Conservation (phyloP, 2,797 vertebrate genomes). For the Gouania willdenowi region DNA sequence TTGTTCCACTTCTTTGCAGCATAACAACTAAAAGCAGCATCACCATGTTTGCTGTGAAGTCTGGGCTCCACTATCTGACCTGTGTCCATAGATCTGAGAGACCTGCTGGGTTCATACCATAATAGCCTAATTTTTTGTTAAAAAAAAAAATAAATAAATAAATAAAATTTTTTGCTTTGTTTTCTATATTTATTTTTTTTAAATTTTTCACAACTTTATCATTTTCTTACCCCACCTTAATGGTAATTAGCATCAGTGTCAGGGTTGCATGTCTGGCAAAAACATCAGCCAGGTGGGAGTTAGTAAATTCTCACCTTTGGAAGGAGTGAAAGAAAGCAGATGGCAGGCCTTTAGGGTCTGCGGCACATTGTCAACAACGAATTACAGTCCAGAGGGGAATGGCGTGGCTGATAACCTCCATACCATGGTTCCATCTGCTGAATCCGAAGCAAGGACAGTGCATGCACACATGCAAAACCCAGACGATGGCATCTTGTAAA, state of each 20-base stretch:
- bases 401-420: slow-evolving; percentile 77
- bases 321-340: slow-evolving; percentile 74
- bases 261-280: slow-evolving; percentile 28
- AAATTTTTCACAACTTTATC: too few species aligned
- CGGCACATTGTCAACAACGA: slow-evolving; percentile 78
- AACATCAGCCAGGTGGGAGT: slow-evolving; percentile 70
- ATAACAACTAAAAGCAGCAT: too few species aligned
- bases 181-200: too few species aligned
- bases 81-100: too few species aligned
- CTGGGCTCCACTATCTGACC: too few species aligned
- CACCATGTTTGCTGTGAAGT: too few species aligned
- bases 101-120: too few species aligned
- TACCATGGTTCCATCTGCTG: slow-evolving; percentile 79
- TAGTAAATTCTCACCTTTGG: slow-evolving; percentile 76
- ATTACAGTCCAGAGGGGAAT: slow-evolving; percentile 79
- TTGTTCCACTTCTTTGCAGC: too few species aligned
- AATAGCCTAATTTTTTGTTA: too few species aligned
- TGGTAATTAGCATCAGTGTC: slow-evolving; percentile 5
- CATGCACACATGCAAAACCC: slow-evolving; percentile 59
- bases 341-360: slow-evolving; percentile 79
- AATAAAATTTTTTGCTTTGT: too few species aligned
- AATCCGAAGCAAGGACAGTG: slow-evolving; percentile 76
- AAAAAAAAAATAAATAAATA: too few species aligned
- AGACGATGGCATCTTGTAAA: slow-evolving; percentile 48
- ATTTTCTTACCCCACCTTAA: too few species aligned